Evolutionary conservation across 30 jellyfish, hydroid and myxozoan genomes (phyloP).

Genomic region (Phacellophora camtschatica): DNA sequence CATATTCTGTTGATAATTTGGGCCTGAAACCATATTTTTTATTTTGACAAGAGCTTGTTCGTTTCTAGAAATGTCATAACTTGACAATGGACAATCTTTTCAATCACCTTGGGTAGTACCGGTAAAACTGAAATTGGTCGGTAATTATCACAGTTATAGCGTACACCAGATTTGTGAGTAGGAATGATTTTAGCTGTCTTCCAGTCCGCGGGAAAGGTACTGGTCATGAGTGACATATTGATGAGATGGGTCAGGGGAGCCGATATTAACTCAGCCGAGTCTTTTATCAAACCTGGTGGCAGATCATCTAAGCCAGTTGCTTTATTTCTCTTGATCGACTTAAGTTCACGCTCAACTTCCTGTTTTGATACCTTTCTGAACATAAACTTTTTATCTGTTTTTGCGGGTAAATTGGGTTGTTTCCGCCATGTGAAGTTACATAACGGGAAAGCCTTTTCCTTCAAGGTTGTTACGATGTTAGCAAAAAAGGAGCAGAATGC

Average conservation of each 20-base stretch:
- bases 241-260: conserved; percentile 21
- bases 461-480: not conserved
- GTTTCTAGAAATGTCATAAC: not conserved
- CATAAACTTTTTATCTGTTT: not conserved
- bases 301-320: not conserved
- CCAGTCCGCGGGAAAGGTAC: conserved; percentile 15
- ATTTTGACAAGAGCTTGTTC: not conserved
- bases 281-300: not conserved
- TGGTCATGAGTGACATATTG: conserved; percentile 15
- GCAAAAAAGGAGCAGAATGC: not conserved
- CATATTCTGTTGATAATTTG: too few relatives aligned
- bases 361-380: not conserved
- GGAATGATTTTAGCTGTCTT: not conserved
- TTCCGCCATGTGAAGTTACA: not conserved
- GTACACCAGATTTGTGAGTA: not conserved
- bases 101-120: not conserved
- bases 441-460: not conserved
- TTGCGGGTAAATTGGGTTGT: not conserved
- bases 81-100: not conserved
- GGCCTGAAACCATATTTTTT: not conserved
- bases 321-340: too few relatives aligned
- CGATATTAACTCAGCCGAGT: too few relatives aligned
- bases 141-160: not conserved
- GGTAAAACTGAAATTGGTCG: not conserved
- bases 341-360: not conserved